phyloP scores from a whole-genome alignment of 2,113 vertebrate species.

The Hucho hucho region DNA sequence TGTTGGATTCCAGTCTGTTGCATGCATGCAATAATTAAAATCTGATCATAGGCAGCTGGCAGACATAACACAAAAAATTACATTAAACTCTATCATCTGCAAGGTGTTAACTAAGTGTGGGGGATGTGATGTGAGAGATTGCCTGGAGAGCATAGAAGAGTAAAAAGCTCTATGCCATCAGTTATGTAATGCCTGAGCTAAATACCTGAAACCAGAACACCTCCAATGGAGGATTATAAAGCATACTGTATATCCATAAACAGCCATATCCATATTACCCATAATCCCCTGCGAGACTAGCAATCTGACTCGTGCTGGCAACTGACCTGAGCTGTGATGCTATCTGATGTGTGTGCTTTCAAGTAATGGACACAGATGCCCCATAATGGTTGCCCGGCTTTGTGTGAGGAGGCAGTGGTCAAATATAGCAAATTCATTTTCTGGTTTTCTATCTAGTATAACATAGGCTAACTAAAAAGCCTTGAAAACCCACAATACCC shows the following conservation, averaged over 20 bases:
- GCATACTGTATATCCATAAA: constrained; percentile 20
- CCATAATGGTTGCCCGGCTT: background rate
- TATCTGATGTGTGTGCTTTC: constrained; percentile 4
- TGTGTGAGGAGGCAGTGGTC: background rate
- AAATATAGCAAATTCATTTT: background rate
- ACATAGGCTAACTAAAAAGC: too few species aligned
- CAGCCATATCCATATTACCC: constrained; percentile 24
- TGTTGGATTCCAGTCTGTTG: constrained; percentile 7
- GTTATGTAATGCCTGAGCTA: background rate
- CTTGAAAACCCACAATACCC: background rate
- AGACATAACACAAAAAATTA: constrained; percentile 59
- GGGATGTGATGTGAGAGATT: background rate
- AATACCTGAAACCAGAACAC: constrained; percentile 43
- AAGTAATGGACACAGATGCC: background rate
- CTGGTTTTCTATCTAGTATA: background rate
- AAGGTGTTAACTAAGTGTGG: constrained; percentile 12
- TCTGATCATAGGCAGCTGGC: constrained; percentile 41
- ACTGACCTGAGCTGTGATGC: constrained; percentile 2
- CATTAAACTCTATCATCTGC: constrained; percentile 40
- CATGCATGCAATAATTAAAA: constrained; percentile 38
- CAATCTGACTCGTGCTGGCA: constrained; percentile 11
- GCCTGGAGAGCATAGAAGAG: background rate
- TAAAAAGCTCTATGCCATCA: constrained; percentile 18
- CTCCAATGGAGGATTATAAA: constrained; percentile 17
- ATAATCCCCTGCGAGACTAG: constrained; percentile 21